phyloP scores from a whole-genome alignment of 1,140 invertebrate species.

The Drosophila yakuba region DNA sequence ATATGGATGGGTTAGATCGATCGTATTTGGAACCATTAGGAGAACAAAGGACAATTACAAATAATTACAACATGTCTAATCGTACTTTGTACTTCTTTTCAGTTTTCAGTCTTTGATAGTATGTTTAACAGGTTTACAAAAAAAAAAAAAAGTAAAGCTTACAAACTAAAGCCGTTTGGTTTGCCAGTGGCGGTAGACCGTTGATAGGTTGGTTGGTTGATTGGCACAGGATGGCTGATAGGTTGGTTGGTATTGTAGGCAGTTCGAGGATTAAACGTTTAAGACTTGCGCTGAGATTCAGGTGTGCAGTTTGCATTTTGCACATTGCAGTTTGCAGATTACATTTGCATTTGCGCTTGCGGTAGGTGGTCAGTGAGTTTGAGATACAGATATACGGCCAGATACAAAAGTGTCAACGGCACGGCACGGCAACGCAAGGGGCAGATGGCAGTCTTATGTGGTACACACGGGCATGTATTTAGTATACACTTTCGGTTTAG shows the following conservation, averaged over 20 bases:
- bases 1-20: slow-evolving; percentile 73
- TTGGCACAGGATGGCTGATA: slow-evolving; percentile 52
- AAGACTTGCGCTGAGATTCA: slow-evolving; percentile 57
- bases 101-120: slow-evolving; percentile 32
- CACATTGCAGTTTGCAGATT: slow-evolving; percentile 57
- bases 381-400: slow-evolving; percentile 56
- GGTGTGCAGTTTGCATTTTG: slow-evolving; percentile 64
- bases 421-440: slow-evolving; percentile 44
- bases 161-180: slow-evolving; percentile 75
- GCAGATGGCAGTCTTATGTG: slow-evolving; percentile 66
- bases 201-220: slow-evolving; percentile 51
- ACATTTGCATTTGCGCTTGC: slow-evolving; percentile 59
- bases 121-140: slow-evolving; percentile 56
- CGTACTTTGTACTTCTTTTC: slow-evolving; percentile 12
- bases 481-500: slow-evolving; percentile 70
- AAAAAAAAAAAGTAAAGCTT: slow-evolving; percentile 55
- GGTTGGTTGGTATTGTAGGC: slow-evolving; percentile 59
- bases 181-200: slow-evolving; percentile 70
- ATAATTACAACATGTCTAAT: slow-evolving; percentile 53
- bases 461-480: slow-evolving; percentile 57
- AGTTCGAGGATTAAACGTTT: slow-evolving; percentile 69
- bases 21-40: slow-evolving; percentile 69
- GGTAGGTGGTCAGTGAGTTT: slow-evolving; percentile 75
- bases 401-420: slow-evolving; percentile 54
- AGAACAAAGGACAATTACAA: slow-evolving; percentile 74